phyloP scores from a whole-genome alignment of 2,888 invertebrate species.

The Spisula solida region DNA sequence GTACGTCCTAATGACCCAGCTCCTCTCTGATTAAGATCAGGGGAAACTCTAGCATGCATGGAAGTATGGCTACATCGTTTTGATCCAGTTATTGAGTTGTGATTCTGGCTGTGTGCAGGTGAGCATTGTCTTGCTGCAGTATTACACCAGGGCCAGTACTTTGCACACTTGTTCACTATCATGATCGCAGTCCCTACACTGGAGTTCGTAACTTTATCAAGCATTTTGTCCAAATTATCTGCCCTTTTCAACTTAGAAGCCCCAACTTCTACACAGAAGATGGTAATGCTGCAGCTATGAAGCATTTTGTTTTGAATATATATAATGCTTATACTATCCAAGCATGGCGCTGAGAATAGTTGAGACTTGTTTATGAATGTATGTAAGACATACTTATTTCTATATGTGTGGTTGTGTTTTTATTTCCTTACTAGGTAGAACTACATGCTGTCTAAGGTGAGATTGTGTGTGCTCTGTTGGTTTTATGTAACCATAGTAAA shows the following conservation, averaged over 20 bases:
- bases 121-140: neutral
- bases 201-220: no score
- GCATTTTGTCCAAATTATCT: no score
- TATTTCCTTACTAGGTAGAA: constrained; percentile 58
- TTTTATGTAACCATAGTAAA: neutral
- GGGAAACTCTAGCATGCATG: neutral
- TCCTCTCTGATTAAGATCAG: neutral
- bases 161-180: no score
- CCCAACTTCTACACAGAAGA: no score
- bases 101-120: neutral
- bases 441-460: constrained; percentile 68
- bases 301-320: no score
- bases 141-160: neutral
- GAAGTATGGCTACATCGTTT: neutral
- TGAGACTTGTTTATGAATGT: neutral
- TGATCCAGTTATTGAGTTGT: neutral
- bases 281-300: no score
- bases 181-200: no score
- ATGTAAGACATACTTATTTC: constrained; percentile 16
- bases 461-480: constrained; percentile 4
- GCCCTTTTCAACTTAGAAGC: no score
- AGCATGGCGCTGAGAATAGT: no score
- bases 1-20: neutral
- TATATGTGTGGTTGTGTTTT: constrained; percentile 28
- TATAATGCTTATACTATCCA: no score